Evolutionary conservation across 2,888 invertebrate species (phyloP).

Genomic region (Andrena fulva): DNA sequence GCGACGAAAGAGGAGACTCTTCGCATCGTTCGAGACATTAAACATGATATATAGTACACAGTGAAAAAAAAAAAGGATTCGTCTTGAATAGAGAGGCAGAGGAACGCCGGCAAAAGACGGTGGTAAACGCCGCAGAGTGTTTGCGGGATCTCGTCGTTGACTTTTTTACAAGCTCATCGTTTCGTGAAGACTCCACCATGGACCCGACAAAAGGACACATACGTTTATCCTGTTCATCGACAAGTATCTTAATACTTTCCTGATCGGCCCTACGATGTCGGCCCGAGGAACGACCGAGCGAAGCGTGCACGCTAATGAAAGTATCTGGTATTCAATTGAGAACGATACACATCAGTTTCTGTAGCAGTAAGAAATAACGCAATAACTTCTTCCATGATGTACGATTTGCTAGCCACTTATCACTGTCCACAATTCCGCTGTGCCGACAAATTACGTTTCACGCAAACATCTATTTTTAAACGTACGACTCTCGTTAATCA

Average conservation of each 20-base stretch:
- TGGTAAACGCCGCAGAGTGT: conserved; percentile 1
- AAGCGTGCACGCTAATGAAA: too few species aligned
- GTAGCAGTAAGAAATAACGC: neutral
- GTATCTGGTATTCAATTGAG: neutral
- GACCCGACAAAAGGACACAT: conserved; percentile 36
- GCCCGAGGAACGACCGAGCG: neutral
- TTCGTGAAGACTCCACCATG: conserved; percentile 9
- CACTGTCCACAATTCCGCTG: neutral
- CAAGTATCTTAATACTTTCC: conserved; percentile 47
- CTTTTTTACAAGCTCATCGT: conserved; percentile 21
- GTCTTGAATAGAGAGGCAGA: neutral
- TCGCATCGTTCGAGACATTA: conserved; percentile 90
- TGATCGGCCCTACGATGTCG: neutral
- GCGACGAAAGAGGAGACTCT: conserved; percentile 87
- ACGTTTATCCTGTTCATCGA: conserved; percentile 25
- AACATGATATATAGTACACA: conserved; percentile 20
- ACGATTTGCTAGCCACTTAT: neutral
- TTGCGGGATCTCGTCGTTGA: conserved; percentile 21
- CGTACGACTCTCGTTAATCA: conserved; percentile 1
- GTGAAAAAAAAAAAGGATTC: conserved; percentile 19
- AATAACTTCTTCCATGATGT: neutral
- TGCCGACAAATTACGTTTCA: neutral
- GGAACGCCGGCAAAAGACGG: conserved; percentile 5
- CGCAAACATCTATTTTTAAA: conserved; percentile 27
- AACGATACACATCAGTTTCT: neutral